Evolutionary conservation across 2,113 vertebrate genomes (phyloP), one percentile per base, ranked within the genome.

Genomic region (Acanthisitta chloris): DNA sequence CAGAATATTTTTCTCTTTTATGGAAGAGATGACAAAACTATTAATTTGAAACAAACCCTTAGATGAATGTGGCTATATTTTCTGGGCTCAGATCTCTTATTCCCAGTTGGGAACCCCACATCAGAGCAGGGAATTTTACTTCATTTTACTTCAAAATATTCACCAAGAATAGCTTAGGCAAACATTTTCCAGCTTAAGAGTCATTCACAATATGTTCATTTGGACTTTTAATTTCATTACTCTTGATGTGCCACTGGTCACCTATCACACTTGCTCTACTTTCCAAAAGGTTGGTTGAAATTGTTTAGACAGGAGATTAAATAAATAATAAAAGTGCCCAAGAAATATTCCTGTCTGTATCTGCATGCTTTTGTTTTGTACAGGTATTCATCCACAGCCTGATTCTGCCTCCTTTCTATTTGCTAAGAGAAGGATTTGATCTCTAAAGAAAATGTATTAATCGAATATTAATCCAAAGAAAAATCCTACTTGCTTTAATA

Each of bases 1-100:
- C 61, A 13, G 93, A 92, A 86, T 92, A 88, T 59, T 96, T 95
- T 88, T 93, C 85, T 88, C 58, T 93, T 93, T 95, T 92, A 88
- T 69, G 62, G 79, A 91, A 94, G 49, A 74, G 49, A 55, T 86
- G 55, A 90, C 78, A 45, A 73, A 91, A 67, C 42, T 72, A 29
- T 73, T 92, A 0, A 67, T 83, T 88, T 73, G 59, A 90, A 90
- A 78, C 45, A 17, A 95, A 78, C 34, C 64, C 64, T 77, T 83
- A 25, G 62, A 70, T 64, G 67, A 95, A 78, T 2, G 4, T 9
- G 72, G 36, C 8, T 26, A 1, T 49, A 61, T 86, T 92, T 95
- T 92, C 43, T 95, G 72, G 72, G 51, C 72, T 86, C 52, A 33
- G 20, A 84, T 38, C 15, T 94, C 58, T 92, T 64, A 40, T 45